phyloP scores from a whole-genome alignment of 2,888 invertebrate genomes.

The Tuta absoluta region DNA sequence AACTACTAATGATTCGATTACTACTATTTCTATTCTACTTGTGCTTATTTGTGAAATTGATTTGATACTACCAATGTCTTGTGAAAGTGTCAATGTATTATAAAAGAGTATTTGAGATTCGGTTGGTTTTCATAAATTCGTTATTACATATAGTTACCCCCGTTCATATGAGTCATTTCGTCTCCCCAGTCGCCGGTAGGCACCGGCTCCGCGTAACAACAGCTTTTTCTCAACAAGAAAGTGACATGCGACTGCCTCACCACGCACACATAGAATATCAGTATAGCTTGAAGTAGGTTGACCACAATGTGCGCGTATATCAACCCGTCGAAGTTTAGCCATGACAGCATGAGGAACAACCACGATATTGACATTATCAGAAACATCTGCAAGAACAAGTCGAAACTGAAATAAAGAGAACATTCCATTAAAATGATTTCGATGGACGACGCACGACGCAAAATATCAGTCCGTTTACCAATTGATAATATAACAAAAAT shows the following conservation, averaged over 20 bases:
- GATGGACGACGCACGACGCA: no score
- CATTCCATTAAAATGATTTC: neutral
- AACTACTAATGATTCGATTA: neutral
- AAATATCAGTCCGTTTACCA: no score
- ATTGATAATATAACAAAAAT: no score
- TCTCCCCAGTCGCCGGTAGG: conserved; percentile 93
- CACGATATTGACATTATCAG: conserved; percentile 88
- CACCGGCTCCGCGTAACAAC: conserved; percentile 88
- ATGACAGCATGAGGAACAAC: conserved; percentile 89
- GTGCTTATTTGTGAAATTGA: conserved; percentile 9
- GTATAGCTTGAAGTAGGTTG: conserved; percentile 88
- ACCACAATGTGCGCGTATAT: conserved; percentile 88
- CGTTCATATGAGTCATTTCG: conserved; percentile 93
- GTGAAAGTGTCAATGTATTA: neutral
- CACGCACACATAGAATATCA: conserved; percentile 89
- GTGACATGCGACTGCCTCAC: conserved; percentile 89
- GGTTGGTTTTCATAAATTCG: neutral
- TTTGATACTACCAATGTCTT: neutral
- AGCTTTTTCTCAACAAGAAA: conserved; percentile 89
- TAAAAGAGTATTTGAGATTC: conserved; percentile 9
- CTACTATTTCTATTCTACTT: conserved; percentile 17
- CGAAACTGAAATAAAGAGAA: conserved; percentile 83
- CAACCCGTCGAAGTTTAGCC: conserved; percentile 86
- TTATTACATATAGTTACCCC: conserved; percentile 65
- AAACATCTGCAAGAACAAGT: conserved; percentile 88